Evolutionary conservation across 2,797 vertebrate species (phyloP).

Genomic region (Garrulus glandarius): DNA sequence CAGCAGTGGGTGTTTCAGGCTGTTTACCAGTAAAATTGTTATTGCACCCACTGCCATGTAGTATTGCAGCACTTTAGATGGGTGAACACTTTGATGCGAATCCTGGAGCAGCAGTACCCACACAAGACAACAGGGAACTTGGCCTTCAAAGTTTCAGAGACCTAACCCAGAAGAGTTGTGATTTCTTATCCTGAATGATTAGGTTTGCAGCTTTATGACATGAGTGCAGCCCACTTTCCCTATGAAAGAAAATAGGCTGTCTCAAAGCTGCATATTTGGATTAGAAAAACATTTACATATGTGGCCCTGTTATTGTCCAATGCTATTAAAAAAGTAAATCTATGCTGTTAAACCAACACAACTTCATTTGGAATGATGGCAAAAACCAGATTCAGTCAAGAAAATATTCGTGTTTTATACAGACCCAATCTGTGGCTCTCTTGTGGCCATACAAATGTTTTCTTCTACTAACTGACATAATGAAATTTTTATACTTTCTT

Average conservation of each 20-base stretch:
- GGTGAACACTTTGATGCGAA: background rate
- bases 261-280: background rate
- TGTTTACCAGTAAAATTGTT: background rate
- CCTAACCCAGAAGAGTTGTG: background rate
- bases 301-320: background rate
- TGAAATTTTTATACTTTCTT: background rate
- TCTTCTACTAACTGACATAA: background rate
- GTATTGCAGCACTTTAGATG: background rate
- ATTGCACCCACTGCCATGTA: background rate
- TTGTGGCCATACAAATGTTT: background rate
- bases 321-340: background rate
- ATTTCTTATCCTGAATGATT: background rate
- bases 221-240: background rate
- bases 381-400: slow-evolving; percentile 3
- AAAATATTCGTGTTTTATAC: background rate
- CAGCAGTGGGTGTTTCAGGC: background rate
- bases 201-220: background rate
- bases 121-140: background rate
- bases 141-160: background rate
- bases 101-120: background rate
- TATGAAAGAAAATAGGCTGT: background rate
- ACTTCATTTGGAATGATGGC: background rate
- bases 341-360: background rate
- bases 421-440: background rate
- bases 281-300: slow-evolving; percentile 3